phyloP scores from a whole-genome alignment of 2,113 vertebrate genomes.

The Sakesphorus luctuosus region DNA sequence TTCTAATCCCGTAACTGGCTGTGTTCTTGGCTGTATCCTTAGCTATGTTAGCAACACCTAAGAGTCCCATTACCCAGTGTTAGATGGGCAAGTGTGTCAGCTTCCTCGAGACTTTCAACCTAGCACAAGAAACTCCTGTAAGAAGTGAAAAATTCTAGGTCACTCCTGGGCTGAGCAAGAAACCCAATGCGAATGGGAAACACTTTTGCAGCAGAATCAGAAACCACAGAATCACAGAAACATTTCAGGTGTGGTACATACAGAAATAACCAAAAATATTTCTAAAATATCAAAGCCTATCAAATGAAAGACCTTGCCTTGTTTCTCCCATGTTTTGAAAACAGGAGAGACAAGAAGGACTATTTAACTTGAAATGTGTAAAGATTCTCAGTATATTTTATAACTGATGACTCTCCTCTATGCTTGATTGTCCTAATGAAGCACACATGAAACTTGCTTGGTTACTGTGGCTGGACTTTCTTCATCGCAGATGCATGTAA shows the following conservation, averaged over 20 bases:
- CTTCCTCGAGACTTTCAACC: neutral
- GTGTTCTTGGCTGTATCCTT: neutral
- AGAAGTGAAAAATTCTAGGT: neutral
- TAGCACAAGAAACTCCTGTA: neutral
- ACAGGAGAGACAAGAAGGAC: neutral
- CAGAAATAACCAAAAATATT: neutral
- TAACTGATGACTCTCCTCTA: neutral
- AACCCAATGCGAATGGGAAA: neutral
- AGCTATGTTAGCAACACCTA: neutral
- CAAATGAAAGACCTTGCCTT: neutral
- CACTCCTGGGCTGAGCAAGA: neutral
- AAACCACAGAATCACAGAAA: neutral
- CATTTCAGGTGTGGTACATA: neutral
- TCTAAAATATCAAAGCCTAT: neutral
- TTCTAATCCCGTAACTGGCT: neutral
- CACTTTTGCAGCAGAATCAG: neutral
- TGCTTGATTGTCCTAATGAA: neutral
- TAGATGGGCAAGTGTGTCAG: neutral
- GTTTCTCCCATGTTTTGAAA: neutral
- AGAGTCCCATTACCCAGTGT: neutral
- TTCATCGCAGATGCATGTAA: neutral
- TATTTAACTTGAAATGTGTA: neutral
- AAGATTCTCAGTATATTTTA: neutral
- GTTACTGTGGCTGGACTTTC: slow-evolving; percentile 1
- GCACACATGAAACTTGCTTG: neutral